Evolutionary conservation across 1,140 invertebrate genomes (phyloP).

Genomic region (Nephila pilipes): DNA sequence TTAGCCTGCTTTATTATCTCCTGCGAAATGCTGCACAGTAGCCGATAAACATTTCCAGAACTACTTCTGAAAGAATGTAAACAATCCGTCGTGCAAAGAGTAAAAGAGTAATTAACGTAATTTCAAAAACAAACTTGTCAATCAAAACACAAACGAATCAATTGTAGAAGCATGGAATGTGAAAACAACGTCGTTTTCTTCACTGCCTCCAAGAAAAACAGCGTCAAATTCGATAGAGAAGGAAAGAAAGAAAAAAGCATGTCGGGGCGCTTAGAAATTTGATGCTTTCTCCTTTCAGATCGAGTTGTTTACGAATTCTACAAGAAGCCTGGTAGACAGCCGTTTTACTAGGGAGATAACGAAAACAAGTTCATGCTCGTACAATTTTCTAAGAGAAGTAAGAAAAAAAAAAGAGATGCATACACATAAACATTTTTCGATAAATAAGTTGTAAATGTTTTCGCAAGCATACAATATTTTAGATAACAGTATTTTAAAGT

Average conservation of each 20-base stretch:
- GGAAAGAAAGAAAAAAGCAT: background rate
- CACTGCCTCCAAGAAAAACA: background rate
- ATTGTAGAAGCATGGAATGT: background rate
- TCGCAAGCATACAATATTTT: no score
- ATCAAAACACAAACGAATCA: no score
- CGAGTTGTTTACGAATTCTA: conserved; percentile 41
- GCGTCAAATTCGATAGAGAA: background rate
- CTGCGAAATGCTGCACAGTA: no score
- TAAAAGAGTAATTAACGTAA: no score
- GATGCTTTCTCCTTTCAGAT: background rate
- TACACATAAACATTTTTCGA: background rate
- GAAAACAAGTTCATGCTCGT: conserved; percentile 4
- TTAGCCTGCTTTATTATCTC: no score
- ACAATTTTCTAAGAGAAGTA: background rate
- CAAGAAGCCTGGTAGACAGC: background rate
- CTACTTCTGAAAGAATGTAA: no score
- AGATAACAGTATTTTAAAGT: no score
- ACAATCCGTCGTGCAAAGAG: no score
- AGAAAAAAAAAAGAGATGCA: background rate
- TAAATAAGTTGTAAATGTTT: conserved; percentile 21
- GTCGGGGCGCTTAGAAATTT: background rate
- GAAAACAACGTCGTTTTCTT: background rate
- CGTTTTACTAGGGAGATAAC: background rate
- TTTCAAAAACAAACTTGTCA: no score
- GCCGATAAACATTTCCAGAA: no score